Conservation (phyloP, 2,888 invertebrate genomes). For the Drosophila sordidapex region DNA sequence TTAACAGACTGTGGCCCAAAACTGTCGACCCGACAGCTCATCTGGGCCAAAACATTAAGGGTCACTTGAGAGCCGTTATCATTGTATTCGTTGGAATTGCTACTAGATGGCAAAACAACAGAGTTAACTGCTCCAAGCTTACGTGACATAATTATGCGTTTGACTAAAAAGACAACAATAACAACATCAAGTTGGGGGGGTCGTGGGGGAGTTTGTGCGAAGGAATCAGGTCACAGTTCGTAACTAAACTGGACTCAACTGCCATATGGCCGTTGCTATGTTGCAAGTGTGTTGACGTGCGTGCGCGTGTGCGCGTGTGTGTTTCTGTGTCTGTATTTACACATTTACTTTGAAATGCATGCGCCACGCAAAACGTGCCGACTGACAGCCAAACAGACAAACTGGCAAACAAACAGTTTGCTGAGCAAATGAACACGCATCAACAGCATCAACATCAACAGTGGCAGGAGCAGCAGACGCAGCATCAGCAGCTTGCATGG, state of each 20-base stretch:
- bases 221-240: conserved; percentile 15
- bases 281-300: conserved; percentile 25
- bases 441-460: conserved; percentile 39
- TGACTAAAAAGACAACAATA: conserved; percentile 67
- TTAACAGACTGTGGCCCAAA: conserved; percentile 60
- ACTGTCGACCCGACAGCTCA: conserved; percentile 52
- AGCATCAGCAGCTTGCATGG: neutral
- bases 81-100: conserved; percentile 60
- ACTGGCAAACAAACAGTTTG: conserved; percentile 53
- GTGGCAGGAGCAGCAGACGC: neutral
- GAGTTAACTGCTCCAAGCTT: conserved; percentile 81
- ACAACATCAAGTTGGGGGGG: conserved; percentile 1
- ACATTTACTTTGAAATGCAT: conserved; percentile 77
- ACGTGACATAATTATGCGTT: conserved; percentile 81
- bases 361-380: conserved; percentile 77
- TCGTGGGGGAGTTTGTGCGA: neutral
- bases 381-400: conserved; percentile 57
- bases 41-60: conserved; percentile 57
- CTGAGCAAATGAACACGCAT: conserved; percentile 62
- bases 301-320: conserved; percentile 23
- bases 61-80: conserved; percentile 49
- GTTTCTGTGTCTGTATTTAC: conserved; percentile 62
- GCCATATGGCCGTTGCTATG: conserved; percentile 64
- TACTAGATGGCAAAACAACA: conserved; percentile 79
- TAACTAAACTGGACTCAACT: conserved; percentile 33